phyloP scores from a whole-genome alignment of 2,888 invertebrate genomes.

The Agriopis marginaria region DNA sequence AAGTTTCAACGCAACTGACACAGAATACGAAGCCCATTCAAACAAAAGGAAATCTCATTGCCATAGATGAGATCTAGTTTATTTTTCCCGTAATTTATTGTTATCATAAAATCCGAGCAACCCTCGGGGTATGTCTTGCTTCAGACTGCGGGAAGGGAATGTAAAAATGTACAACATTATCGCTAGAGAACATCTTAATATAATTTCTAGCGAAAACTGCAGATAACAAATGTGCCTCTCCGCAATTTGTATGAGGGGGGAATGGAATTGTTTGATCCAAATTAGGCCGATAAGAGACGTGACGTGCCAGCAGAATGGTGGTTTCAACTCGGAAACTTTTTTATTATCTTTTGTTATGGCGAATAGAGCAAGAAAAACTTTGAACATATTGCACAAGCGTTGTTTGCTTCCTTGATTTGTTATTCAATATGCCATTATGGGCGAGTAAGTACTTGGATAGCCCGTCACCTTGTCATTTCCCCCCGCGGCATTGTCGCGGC shows the following conservation, averaged over 20 bases:
- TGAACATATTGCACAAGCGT: constrained; percentile 54
- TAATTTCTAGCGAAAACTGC: constrained; percentile 81
- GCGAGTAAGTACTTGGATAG: constrained; percentile 16
- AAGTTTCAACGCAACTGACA: constrained; percentile 39
- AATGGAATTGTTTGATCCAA: constrained; percentile 81
- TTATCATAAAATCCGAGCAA: constrained; percentile 70
- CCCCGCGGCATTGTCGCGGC: constrained; percentile 46
- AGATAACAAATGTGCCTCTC: constrained; percentile 80
- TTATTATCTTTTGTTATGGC: constrained; percentile 65
- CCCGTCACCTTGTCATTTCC: constrained; percentile 55
- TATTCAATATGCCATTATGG: constrained; percentile 60
- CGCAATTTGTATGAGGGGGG: constrained; percentile 78
- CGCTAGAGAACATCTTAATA: constrained; percentile 80
- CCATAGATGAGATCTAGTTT: constrained; percentile 69
- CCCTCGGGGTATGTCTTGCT: constrained; percentile 62
- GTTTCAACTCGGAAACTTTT: constrained; percentile 68
- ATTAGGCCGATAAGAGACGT: constrained; percentile 80
- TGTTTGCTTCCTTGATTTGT: constrained; percentile 56
- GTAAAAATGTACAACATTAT: constrained; percentile 80
- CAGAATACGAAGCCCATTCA: constrained; percentile 40
- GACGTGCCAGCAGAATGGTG: constrained; percentile 65
- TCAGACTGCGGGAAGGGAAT: constrained; percentile 60
- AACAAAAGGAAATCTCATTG: constrained; percentile 63
- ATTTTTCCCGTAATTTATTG: constrained; percentile 74
- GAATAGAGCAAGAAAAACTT: constrained; percentile 53